Evolutionary conservation across 2,888 invertebrate species (phyloP), one percentile per base, ranked within the genome.

Genomic region (Drosophila gaucha): DNA sequence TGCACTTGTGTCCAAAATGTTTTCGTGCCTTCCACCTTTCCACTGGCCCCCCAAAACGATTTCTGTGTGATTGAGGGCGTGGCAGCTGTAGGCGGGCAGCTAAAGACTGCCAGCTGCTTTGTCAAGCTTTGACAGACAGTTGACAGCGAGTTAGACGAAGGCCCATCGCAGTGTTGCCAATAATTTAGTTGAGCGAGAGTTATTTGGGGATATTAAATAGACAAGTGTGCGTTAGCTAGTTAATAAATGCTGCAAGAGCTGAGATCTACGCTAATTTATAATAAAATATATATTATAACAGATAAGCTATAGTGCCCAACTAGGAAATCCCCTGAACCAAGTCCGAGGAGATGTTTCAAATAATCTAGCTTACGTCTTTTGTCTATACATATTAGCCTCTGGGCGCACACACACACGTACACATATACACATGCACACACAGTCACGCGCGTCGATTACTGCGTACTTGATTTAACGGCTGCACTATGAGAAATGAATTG

Each of bases 1-100:
- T 74, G 79, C 80, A 75, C 76, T 63, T 56, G 72, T 64, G 76
- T 79, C 54, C 49, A 70, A 82, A 83, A 56, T 70, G 56, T 70
- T 49, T 60, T 52, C 44, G n/a, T 57, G 60, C 55, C 50, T 55
- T 62, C 58, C 77, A 75, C 59, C 79, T 59, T 62, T 31, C 16
- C 20, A 10, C 12, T 6, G 2, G 12, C 10, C 10, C 16, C 9
- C 24, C 36, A 1, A 18, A 20, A 9, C 30, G 14, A 24, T 30
- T 22, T 31, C 22, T 16, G 12, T 43, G 10, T 43, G 26, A 18
- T 28, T 20, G 38, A 20, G 38, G 38, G 38, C 36, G 38, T 18
- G 6, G 43, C 44, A 31, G 35, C 26, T 52, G 51, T 28, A n/a
- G 35, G 16, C 36, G 41, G 14, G 41, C 28, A 10, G 14, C 24